Evolutionary conservation across 2,797 vertebrate genomes (phyloP).

Genomic region (Cryptoblepharus egeriae): DNA sequence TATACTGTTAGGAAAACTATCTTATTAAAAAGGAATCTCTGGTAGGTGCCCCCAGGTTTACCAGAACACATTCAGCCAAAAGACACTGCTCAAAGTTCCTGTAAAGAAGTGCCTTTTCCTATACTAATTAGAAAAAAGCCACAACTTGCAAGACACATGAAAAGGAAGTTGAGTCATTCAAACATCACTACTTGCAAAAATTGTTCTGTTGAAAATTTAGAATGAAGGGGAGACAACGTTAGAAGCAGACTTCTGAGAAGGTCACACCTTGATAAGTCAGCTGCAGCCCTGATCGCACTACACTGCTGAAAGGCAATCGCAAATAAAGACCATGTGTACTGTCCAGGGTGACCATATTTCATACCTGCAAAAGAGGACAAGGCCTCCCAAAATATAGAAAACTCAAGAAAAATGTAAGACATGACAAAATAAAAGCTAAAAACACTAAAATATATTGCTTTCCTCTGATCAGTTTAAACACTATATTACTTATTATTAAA

Average conservation of each 20-base stretch:
- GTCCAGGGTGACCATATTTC: too few relatives aligned
- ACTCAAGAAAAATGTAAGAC: too few relatives aligned
- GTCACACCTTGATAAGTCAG: background rate
- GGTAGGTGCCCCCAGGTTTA: background rate
- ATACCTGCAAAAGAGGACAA: too few relatives aligned
- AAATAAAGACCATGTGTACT: background rate
- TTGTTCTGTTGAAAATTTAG: background rate
- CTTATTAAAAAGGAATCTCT: background rate
- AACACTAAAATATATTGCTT: too few relatives aligned
- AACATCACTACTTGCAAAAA: background rate
- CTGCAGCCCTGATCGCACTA: background rate
- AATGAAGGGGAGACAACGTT: background rate
- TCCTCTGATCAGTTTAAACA: too few relatives aligned
- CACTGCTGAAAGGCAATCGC: background rate
- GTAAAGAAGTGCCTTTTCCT: background rate
- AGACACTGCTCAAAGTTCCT: background rate
- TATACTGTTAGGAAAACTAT: background rate
- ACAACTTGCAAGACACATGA: slow-evolving; percentile 14
- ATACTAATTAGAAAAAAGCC: background rate
- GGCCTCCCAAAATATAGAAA: too few relatives aligned
- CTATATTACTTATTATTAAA: too few relatives aligned
- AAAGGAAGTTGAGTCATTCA: slow-evolving; percentile 28
- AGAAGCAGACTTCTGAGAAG: background rate
- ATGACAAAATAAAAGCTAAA: too few relatives aligned
- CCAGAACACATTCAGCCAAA: background rate